phyloP scores from a whole-genome alignment of 2,113 vertebrate genomes.

The Perognathus longimembris region DNA sequence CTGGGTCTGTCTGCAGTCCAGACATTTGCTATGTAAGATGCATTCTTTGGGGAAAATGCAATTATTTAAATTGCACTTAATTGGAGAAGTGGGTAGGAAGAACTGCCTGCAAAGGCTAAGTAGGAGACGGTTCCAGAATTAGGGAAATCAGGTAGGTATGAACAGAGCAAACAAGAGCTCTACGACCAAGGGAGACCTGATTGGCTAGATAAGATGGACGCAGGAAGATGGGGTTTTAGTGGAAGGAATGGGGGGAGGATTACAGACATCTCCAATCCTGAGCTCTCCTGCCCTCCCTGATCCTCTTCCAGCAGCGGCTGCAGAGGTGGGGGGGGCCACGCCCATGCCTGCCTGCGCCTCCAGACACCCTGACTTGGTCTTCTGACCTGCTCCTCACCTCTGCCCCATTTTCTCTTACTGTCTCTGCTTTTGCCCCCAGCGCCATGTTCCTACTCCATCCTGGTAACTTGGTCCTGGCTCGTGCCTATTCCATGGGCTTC shows the following conservation, averaged over 20 bases:
- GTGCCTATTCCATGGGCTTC: not conserved
- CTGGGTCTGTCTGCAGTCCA: not conserved
- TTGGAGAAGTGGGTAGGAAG: constrained; percentile 16
- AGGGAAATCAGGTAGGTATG: not conserved
- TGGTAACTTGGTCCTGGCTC: not conserved
- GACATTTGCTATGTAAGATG: not conserved
- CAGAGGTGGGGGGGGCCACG: not conserved
- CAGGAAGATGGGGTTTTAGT: not conserved
- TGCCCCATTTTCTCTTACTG: not conserved
- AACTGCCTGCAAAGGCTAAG: constrained; percentile 36
- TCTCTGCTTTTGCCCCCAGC: not conserved
- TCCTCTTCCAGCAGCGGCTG: not conserved
- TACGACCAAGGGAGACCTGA: not conserved
- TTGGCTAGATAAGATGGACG: not conserved
- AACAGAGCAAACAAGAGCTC: not conserved
- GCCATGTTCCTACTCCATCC: not conserved
- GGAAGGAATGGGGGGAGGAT: not conserved
- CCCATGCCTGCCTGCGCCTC: not conserved
- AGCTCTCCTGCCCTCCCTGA: not conserved
- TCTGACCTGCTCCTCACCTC: not conserved
- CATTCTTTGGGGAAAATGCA: not conserved
- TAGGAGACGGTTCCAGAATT: constrained; percentile 49
- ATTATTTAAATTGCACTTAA: not conserved
- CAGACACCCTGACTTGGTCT: not conserved
- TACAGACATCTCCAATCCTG: not conserved